Evolutionary conservation across 2,888 invertebrate species (phyloP), one percentile per base, ranked within the genome.

Genomic region (Bruchidius siliquastri): DNA sequence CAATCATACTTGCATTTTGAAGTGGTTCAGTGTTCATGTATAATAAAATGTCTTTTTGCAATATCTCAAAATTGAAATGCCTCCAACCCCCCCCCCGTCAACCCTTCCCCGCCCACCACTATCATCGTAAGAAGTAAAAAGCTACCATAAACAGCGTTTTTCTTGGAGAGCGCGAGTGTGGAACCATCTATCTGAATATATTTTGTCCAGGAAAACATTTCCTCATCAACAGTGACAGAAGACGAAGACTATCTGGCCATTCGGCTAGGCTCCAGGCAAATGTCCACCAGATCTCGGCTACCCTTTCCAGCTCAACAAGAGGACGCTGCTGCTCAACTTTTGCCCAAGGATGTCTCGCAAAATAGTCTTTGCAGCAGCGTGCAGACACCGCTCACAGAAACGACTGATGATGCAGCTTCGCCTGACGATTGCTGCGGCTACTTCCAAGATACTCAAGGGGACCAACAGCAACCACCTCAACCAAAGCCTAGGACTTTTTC

Each of bases 231-330:
- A 2, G 83, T 82, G 1, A 82, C 85, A 0, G 87, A 88, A 78
- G 90, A 88, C 74, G 90, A 90, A 81, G 91, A 90, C 78, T 90
- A 90, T 81, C 82, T 90, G 74, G 88, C 89, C 0, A 89, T 89
- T 77, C 86, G 90, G 18, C 86, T 90, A 79, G 89, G 77, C 32
- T 88, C 89, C 70, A 86, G 90, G 13, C 90, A 90, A 77, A 87
- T 90, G 81, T 91, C 91, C 0, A 89, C 89, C 71, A 86, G 91
- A 71, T 90, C 90, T 77, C 87, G 91, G 67, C 82, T 91, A 79
- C 89, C 90, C 2, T 88, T 90, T 78, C 89, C 90, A 6, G 85
- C 89, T 76, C 86, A 87, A 13, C 76, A 74, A 22, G 76, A 80
- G 0, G 84, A 83, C 22, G 78, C 84, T 67, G 82, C 82, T 72